These are phyloP conservation scores for Andricus curvator DNA, from an alignment of 2,888 invertebrate species.

Conservation along the genomic window DNA sequence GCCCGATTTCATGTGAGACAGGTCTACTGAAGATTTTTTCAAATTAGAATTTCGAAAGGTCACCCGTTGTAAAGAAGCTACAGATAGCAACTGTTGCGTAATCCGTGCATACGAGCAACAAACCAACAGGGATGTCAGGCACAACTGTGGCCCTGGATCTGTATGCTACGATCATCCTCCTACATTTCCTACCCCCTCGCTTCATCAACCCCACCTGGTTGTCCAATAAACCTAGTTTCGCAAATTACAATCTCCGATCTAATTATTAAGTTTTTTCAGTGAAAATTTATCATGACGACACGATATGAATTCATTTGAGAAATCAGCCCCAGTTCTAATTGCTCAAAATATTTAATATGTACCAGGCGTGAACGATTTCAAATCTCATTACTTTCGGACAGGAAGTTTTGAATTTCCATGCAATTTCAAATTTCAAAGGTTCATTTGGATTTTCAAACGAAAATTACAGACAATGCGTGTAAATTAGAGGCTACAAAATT, in stretches of 20 bases:
- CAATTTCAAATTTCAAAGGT: not conserved
- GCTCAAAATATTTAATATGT: slow-evolving; percentile 1
- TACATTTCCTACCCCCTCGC: slow-evolving; percentile 5
- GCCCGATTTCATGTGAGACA: too few relatives aligned
- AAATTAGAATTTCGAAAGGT: not conserved
- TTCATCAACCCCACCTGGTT: not conserved
- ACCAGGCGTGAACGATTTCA: not conserved
- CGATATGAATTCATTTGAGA: not conserved
- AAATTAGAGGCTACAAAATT: not conserved
- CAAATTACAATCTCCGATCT: slow-evolving; percentile 27
- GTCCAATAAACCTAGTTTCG: slow-evolving; percentile 29
- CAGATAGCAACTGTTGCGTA: slow-evolving; percentile 30
- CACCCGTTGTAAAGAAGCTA: slow-evolving; percentile 17
- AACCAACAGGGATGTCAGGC: slow-evolving; percentile 16
- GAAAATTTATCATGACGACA: not conserved
- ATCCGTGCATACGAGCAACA: slow-evolving; percentile 34
- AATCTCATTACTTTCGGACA: not conserved
- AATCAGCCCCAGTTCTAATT: not conserved
- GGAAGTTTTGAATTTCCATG: not conserved
- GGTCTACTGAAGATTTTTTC: not conserved
- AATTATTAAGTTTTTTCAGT: not conserved
- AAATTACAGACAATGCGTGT: not conserved
- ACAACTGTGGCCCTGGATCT: slow-evolving; percentile 14
- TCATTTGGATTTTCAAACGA: not conserved
- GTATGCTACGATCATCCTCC: slow-evolving; percentile 16